Evolutionary conservation across 2,797 vertebrate species (phyloP).

Genomic region (Acipenser ruthenus): DNA sequence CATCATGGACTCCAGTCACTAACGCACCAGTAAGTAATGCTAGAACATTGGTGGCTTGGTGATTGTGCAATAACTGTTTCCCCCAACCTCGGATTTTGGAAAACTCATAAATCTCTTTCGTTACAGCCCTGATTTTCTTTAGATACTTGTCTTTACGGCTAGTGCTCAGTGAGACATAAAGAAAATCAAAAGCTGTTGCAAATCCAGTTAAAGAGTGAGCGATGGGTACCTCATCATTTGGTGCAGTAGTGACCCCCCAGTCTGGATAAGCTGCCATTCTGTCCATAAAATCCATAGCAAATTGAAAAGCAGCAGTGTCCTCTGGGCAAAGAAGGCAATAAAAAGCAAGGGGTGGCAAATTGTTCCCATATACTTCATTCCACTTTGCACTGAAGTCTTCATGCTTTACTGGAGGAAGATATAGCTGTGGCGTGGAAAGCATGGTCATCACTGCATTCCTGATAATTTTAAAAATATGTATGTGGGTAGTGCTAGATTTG

Average conservation of each 20-base stretch:
- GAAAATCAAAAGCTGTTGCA: slow-evolving; percentile 91
- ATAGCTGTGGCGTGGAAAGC: slow-evolving; percentile 76
- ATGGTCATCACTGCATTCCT: slow-evolving; percentile 74
- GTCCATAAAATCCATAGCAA: slow-evolving; percentile 87
- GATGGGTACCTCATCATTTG: slow-evolving; percentile 83
- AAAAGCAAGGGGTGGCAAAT: slow-evolving; percentile 83
- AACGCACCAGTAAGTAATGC: slow-evolving; percentile 83
- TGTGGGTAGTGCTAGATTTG: slow-evolving; percentile 76
- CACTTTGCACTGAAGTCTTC: slow-evolving; percentile 86
- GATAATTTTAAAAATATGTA: slow-evolving; percentile 84
- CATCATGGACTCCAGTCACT: slow-evolving; percentile 63
- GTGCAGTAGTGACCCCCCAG: slow-evolving; percentile 85
- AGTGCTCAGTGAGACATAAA: slow-evolving; percentile 70
- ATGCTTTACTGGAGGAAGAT: slow-evolving; percentile 84
- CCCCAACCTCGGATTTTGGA: slow-evolving; percentile 89
- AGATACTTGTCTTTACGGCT: slow-evolving; percentile 69
- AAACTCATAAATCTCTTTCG: slow-evolving; percentile 72
- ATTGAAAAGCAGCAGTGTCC: slow-evolving; percentile 79
- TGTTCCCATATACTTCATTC: slow-evolving; percentile 98
- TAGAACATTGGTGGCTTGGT: slow-evolving; percentile 90
- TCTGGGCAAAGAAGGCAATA: slow-evolving; percentile 89
- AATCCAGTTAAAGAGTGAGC: slow-evolving; percentile 93
- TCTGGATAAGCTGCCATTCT: slow-evolving; percentile 83
- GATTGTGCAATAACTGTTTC: slow-evolving; percentile 91
- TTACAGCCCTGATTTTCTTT: slow-evolving; percentile 72